Evolutionary conservation across 1,140 invertebrate species (phyloP).

Genomic region (Lepidotrigona ventralis): DNA sequence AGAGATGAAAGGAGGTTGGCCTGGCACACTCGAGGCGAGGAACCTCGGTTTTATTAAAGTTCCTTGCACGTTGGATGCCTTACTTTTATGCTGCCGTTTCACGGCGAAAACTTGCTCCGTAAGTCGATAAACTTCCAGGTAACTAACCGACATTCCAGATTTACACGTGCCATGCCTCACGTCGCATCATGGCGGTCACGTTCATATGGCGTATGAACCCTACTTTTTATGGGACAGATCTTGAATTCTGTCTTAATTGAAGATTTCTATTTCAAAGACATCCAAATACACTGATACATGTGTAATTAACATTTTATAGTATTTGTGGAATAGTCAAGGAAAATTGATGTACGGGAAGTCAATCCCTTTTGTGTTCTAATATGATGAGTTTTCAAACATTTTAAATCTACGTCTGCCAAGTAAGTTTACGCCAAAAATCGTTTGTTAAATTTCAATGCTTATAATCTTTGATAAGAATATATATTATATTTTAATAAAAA

Average conservation of each 20-base stretch:
- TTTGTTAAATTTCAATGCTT: no score
- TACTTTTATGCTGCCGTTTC: constrained; percentile 52
- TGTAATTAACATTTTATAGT: no score
- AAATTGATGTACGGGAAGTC: no score
- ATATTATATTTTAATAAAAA: no score
- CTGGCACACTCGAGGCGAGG: not conserved
- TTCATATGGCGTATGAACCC: not conserved
- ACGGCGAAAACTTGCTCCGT: constrained; percentile 58
- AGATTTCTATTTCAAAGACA: not conserved
- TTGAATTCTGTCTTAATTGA: no score
- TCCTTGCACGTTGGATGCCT: constrained; percentile 57
- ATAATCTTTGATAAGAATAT: no score
- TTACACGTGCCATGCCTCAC: constrained; percentile 27
- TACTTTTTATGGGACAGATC: not conserved
- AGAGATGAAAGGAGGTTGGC: not conserved
- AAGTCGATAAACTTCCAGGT: constrained; percentile 61
- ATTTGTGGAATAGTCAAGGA: no score
- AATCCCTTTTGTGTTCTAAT: no score
- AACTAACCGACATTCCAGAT: constrained; percentile 59
- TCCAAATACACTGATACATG: no score
- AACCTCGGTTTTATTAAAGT: constrained; percentile 59
- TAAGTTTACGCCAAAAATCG: no score
- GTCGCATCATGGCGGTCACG: not conserved
- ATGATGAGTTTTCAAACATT: no score
- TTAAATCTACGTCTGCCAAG: no score